Evolutionary conservation across 2,888 invertebrate species (phyloP).

Genomic region (Machimus rusticus): DNA sequence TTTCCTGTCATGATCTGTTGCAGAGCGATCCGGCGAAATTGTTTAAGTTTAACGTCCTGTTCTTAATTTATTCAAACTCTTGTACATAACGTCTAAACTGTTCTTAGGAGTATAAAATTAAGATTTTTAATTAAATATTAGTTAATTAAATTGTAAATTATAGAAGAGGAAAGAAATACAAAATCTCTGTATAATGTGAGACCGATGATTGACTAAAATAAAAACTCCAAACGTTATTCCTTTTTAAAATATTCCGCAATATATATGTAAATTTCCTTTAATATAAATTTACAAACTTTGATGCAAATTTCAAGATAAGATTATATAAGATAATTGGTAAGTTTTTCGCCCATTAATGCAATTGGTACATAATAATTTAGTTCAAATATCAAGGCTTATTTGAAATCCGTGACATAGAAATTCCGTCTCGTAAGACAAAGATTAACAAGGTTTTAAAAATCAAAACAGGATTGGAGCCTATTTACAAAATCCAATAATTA

Average conservation of each 20-base stretch:
- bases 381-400: too few species aligned
- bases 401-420: too few species aligned
- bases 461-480: too few species aligned
- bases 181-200: conserved; percentile 33
- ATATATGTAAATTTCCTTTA: too few species aligned
- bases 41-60: conserved; percentile 17
- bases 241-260: background rate
- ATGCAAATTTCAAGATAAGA: too few species aligned
- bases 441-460: too few species aligned
- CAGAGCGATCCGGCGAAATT: background rate
- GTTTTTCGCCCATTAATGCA: too few species aligned
- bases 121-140: conserved; percentile 39
- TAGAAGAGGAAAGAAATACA: conserved; percentile 26
- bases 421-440: too few species aligned
- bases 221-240: conserved; percentile 22
- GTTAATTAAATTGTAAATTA: conserved; percentile 40
- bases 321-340: too few species aligned
- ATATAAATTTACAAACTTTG: too few species aligned
- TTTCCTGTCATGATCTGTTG: background rate
- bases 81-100: conserved; percentile 33
- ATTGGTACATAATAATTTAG: too few species aligned
- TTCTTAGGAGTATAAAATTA: conserved; percentile 35
- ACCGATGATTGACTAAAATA: conserved; percentile 29
- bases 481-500: too few species aligned
- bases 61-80: conserved; percentile 20